phyloP scores from a whole-genome alignment of 2,888 invertebrate species.

The Chaetogeoica ovagalla region DNA sequence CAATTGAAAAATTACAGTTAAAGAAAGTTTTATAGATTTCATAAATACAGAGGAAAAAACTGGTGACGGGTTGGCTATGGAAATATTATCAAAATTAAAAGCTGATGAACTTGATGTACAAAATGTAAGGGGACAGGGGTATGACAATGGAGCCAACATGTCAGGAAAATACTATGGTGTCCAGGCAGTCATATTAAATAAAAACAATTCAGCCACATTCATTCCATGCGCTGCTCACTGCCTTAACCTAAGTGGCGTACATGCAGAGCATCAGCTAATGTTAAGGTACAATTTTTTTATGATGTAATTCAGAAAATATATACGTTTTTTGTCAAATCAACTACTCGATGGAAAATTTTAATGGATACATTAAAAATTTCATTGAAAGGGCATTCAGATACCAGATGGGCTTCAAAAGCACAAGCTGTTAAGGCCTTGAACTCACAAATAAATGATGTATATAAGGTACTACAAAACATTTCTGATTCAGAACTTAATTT shows the following conservation, averaged over 20 bases:
- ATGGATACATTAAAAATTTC: too few species aligned
- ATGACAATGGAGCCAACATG: slow-evolving; percentile 1
- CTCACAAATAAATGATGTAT: too few species aligned
- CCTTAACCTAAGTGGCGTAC: neutral
- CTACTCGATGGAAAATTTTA: too few species aligned
- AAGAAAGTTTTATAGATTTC: neutral
- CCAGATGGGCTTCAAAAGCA: too few species aligned
- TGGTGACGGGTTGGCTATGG: neutral
- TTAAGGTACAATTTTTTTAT: too few species aligned
- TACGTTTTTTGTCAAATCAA: too few species aligned
- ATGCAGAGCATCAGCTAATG: too few species aligned
- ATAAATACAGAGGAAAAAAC: neutral
- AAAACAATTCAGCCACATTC: neutral
- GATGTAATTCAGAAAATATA: too few species aligned
- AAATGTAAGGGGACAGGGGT: neutral
- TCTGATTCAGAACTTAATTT: too few species aligned
- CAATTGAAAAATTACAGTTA: slow-evolving; percentile 8
- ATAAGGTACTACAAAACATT: too few species aligned
- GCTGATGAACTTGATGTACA: neutral
- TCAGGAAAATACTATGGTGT: neutral
- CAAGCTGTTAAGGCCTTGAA: too few species aligned
- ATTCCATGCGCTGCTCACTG: neutral
- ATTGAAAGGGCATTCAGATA: too few species aligned
- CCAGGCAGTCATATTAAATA: neutral
- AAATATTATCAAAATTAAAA: neutral